Percentiles rank a stretch among this genome's conserved stretches.
phyloP scores from a whole-genome alignment of 2,113 vertebrate species.

The Heptranchias perlo region DNA sequence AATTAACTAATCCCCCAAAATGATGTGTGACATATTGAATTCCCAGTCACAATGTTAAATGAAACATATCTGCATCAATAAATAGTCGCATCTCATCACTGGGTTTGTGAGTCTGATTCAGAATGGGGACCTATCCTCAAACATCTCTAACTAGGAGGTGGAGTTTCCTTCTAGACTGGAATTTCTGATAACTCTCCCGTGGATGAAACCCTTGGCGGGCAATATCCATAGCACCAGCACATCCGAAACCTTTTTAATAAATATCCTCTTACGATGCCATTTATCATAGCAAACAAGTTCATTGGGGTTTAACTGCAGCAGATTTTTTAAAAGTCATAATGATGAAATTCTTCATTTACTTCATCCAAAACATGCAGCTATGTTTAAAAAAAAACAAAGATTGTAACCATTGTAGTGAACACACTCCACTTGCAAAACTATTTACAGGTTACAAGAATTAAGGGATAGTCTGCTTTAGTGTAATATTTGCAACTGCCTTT shows the following conservation, averaged over 20 bases:
- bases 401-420: not conserved
- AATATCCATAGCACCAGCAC: not conserved
- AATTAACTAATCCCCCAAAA: not conserved
- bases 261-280: not conserved
- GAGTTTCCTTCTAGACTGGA: not conserved
- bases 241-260: not conserved
- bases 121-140: not conserved
- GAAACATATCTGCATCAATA: not conserved
- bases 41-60: not conserved
- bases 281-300: too few species aligned
- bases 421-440: too few species aligned
- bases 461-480: too few species aligned
- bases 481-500: too few species aligned
- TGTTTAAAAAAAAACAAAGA: not conserved
- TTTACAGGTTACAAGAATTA: too few species aligned
- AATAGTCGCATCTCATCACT: not conserved
- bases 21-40: not conserved
- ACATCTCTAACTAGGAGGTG: not conserved
- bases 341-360: too few species aligned
- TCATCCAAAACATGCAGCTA: too few species aligned
- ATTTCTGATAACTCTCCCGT: not conserved
- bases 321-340: too few species aligned
- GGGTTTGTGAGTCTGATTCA: not conserved
- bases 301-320: too few species aligned
- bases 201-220: not conserved